Base-by-base conservation (phyloP, 2,797 vertebrate genomes). In the Siniperca undulata region DNA sequence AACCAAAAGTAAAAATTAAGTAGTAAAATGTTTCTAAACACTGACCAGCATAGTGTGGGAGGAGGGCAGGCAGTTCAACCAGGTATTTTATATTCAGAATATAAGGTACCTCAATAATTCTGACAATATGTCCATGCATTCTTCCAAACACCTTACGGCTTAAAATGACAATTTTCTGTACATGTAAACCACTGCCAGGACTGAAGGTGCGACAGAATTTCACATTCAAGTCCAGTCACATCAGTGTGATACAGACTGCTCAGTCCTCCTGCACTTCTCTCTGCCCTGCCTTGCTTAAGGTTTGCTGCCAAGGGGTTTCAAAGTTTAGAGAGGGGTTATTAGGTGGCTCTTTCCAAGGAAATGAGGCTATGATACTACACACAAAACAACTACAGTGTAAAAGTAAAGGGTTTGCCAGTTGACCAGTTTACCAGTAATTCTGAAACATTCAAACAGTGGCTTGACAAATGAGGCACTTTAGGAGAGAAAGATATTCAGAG, bases 311-410 rank as follows among this genome's bases (percentile, higher is more conserved):
- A 66, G 40, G 44, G 60, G 65, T 74, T 66, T 70, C 10, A 36
- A n/a, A 12, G 69, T 73, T 65, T 53, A 67, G 65, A 71, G 20
- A 22, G 46, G 11, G 36, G 24, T 81, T 71, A 70, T 78, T 46
- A 24, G 34, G 50, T 59, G 58, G n/a, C 52, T 16, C 38, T 30
- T 46, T 61, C 38, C 40, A 40, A 64, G 48, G 27, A 64, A 40
- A 59, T 71, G 4, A 30, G 65, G 36, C n/a, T 22, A n/a, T 77
- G 36, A 79, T 30, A 59, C 38, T 16, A 14, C n/a, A 64, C 12
- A 44, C 34, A 55, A 48, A 61, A 50, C 36, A 66, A 24, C 53
- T 5, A 40, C 50, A 68, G 9, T 24, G 20, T 4, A n/a, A 56
- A 52, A 58, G 1, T 10, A 69, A 46, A 7, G 5, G 27, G 30